Evolutionary conservation across 1,140 invertebrate genomes (phyloP).

Genomic region (Platyscapa corneri): DNA sequence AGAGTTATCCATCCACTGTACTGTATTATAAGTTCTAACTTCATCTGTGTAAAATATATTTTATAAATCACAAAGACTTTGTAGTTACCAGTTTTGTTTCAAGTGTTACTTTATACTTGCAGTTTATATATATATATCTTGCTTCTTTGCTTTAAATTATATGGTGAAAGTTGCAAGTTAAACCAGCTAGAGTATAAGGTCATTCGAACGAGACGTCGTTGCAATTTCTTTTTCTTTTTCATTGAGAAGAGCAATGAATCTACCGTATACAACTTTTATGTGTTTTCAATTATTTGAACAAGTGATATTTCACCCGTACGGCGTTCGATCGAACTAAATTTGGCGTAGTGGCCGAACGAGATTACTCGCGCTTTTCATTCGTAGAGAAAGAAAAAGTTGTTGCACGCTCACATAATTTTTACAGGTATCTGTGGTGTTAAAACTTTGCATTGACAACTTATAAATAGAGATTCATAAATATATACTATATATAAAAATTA

Average conservation of each 20-base stretch:
- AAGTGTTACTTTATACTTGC: neutral
- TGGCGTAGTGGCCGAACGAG: neutral
- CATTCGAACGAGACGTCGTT: neutral
- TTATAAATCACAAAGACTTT: neutral
- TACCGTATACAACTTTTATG: slow-evolving; percentile 27
- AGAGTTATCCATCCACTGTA: neutral
- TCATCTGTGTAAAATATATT: neutral
- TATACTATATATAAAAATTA: too few relatives aligned
- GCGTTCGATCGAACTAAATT: neutral
- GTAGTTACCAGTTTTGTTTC: neutral
- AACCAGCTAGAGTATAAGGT: neutral
- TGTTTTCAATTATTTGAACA: slow-evolving; percentile 30
- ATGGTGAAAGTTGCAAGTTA: slow-evolving; percentile 2
- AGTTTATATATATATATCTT: neutral
- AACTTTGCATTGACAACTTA: too few relatives aligned
- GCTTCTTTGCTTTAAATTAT: neutral
- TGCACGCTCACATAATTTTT: neutral
- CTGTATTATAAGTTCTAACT: too few relatives aligned
- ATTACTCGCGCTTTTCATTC: neutral
- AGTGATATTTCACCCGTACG: neutral
- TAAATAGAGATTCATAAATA: too few relatives aligned
- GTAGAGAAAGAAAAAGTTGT: neutral
- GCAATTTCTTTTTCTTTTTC: slow-evolving; percentile 15
- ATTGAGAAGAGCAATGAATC: neutral
- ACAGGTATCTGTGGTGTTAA: too few relatives aligned